These are phyloP conservation scores for Hesperia comma DNA, from an alignment of 2,888 invertebrate genomes.

Conservation along the genomic window DNA sequence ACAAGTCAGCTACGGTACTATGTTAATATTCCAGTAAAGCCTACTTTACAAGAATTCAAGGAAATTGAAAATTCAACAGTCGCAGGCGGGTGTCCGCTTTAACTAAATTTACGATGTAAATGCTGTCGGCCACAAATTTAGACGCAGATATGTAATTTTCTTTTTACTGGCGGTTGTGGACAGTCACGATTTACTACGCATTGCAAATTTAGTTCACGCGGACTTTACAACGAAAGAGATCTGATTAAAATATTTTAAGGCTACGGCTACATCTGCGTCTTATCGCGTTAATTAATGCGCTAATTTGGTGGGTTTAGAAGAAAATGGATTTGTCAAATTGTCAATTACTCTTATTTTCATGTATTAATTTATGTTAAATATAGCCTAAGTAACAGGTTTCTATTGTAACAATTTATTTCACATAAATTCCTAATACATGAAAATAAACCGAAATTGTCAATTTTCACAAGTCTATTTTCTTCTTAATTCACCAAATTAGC, in stretches of 20 bases:
- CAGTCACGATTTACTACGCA: slow-evolving; percentile 6
- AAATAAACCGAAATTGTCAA: no score
- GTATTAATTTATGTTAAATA: no score
- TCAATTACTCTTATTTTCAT: no score
- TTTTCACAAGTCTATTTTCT: no score
- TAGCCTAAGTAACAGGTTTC: no score
- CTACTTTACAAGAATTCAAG: slow-evolving; percentile 77
- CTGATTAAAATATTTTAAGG: slow-evolving; percentile 21
- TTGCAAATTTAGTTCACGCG: slow-evolving; percentile 24
- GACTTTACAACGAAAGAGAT: slow-evolving; percentile 19
- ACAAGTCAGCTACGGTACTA: slow-evolving; percentile 70
- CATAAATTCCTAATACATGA: no score
- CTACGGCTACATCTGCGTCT: no score
- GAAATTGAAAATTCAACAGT: slow-evolving; percentile 66
- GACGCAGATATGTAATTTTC: slow-evolving; percentile 18
- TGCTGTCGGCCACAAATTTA: slow-evolving; percentile 25
- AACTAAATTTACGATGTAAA: slow-evolving; percentile 45
- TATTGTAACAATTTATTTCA: no score
- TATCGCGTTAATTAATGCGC: no score
- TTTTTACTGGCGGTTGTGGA: slow-evolving; percentile 4
- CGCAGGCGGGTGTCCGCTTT: slow-evolving; percentile 50
- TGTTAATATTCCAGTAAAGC: slow-evolving; percentile 58
- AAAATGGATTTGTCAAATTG: no score
- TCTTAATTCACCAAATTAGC: no score
- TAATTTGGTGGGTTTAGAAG: no score